A percentile compares a stretch with the other conserved stretches of the same genome.
phyloP scores from a whole-genome alignment of 2,113 vertebrate genomes.

The Triplophysa dalaica region DNA sequence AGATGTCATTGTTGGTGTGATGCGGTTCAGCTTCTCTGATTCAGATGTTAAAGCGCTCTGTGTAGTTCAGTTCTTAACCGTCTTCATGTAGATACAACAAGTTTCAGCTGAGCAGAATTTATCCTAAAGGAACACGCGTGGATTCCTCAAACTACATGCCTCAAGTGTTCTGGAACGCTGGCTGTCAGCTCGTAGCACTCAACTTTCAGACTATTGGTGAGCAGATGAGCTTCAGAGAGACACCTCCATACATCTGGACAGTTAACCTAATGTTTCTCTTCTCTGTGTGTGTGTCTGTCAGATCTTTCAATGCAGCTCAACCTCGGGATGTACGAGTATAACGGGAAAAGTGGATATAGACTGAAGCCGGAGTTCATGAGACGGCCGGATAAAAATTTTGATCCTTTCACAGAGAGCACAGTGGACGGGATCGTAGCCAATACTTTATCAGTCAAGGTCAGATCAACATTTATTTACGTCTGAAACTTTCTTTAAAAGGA shows the following conservation, averaged over 20 bases:
- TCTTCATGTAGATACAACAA: conserved; percentile 82
- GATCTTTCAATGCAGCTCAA: conserved; percentile 91
- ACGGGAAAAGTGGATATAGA: conserved; percentile 86
- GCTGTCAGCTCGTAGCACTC: conserved; percentile 88
- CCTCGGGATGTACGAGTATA: conserved; percentile 89
- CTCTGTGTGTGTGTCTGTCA: conserved; percentile 50
- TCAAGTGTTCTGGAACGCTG: conserved; percentile 89
- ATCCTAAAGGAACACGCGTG: conserved; percentile 88
- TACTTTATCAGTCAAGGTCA: conserved; percentile 87
- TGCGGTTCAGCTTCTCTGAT: too few relatives aligned
- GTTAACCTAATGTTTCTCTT: background rate
- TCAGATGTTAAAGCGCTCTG: too few relatives aligned
- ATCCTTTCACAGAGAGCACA: conserved; percentile 85
- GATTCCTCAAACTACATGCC: conserved; percentile 94
- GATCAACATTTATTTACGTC: background rate
- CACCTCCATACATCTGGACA: too few relatives aligned
- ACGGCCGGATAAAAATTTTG: conserved; percentile 87
- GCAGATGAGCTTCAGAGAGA: conserved; percentile 1
- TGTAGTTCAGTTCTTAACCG: conserved; percentile 69
- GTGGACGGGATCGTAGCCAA: conserved; percentile 91
- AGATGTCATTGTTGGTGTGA: too few relatives aligned
- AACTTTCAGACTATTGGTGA: conserved; percentile 90
- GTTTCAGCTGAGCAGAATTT: conserved; percentile 87
- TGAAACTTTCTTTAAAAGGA: too few relatives aligned
- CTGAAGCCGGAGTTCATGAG: conserved; percentile 91